Conservation (phyloP, 2,888 invertebrate genomes). For the Cyclophora punctaria region DNA sequence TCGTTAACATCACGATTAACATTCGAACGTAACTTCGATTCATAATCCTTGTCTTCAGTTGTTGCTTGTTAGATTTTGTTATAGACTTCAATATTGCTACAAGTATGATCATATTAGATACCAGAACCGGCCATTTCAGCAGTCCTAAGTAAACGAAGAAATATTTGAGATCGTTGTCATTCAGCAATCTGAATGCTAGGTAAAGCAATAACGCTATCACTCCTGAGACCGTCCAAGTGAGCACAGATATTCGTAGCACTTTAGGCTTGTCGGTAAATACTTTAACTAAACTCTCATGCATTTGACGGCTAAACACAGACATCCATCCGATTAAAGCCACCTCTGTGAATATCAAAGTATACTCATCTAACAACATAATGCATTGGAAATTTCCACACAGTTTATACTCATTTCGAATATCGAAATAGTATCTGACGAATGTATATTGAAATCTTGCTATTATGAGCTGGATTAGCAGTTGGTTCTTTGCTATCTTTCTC, state of each 20-base stretch:
- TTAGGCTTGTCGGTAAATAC: constrained; percentile 33
- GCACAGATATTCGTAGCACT: constrained; percentile 36
- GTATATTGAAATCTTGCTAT: constrained; percentile 47
- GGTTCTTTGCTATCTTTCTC: constrained; percentile 55
- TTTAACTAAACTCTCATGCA: constrained; percentile 51
- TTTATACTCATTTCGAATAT: constrained; percentile 26
- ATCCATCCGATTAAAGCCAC: constrained; percentile 50
- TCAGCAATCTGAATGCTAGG: constrained; percentile 14
- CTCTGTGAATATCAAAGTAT: constrained; percentile 43
- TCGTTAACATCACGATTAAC: constrained; percentile 40
- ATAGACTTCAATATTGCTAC: constrained; percentile 40
- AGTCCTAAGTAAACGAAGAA: constrained; percentile 33
- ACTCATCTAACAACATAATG: constrained; percentile 23
- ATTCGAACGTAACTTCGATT: constrained; percentile 23
- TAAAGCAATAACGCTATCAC: constrained; percentile 23
- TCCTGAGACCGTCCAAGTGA: constrained; percentile 42
- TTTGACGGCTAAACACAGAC: constrained; percentile 52
- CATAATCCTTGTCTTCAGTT: neutral
- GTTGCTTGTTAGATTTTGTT: constrained; percentile 28
- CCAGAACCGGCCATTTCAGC: constrained; percentile 53
- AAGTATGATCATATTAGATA: constrained; percentile 41
- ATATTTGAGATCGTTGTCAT: constrained; percentile 13
- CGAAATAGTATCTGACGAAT: constrained; percentile 37
- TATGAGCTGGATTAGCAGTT: constrained; percentile 57
- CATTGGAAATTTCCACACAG: constrained; percentile 9